Evolutionary conservation across 2,113 vertebrate genomes (phyloP).

Genomic region (Tragulus kanchil): DNA sequence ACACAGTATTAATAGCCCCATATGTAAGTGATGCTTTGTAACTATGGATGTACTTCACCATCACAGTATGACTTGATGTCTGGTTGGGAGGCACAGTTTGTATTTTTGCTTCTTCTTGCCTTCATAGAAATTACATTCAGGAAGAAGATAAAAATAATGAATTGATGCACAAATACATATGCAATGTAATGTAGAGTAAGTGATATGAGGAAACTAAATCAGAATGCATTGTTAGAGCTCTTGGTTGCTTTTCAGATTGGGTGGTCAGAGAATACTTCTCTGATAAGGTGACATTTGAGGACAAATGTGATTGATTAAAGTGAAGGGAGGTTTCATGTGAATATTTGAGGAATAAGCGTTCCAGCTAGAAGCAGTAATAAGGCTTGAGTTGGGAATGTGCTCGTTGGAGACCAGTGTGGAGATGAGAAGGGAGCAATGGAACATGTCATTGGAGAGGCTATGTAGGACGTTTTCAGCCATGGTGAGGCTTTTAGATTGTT

Average conservation of each 20-base stretch:
- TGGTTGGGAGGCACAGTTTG: neutral
- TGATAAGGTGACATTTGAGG: neutral
- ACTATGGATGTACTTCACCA: neutral
- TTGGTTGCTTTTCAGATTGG: neutral
- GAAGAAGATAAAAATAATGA: neutral
- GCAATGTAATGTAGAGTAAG: neutral
- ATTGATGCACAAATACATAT: neutral
- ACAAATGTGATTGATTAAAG: neutral
- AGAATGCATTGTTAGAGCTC: neutral
- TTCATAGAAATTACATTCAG: conserved; percentile 12
- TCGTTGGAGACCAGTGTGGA: neutral
- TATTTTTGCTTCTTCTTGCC: neutral
- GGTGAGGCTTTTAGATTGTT: neutral
- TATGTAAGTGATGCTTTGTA: conserved; percentile 28
- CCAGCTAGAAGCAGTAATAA: neutral
- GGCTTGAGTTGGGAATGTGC: neutral
- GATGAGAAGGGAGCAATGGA: neutral
- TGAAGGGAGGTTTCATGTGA: neutral
- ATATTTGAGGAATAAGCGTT: neutral
- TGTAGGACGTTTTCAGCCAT: neutral
- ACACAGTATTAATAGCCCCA: neutral
- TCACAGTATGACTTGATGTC: neutral
- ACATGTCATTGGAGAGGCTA: neutral
- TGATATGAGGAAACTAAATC: neutral
- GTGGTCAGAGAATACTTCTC: neutral